phyloP scores from a whole-genome alignment of 2,888 invertebrate species.

The Morinoia aosen region DNA sequence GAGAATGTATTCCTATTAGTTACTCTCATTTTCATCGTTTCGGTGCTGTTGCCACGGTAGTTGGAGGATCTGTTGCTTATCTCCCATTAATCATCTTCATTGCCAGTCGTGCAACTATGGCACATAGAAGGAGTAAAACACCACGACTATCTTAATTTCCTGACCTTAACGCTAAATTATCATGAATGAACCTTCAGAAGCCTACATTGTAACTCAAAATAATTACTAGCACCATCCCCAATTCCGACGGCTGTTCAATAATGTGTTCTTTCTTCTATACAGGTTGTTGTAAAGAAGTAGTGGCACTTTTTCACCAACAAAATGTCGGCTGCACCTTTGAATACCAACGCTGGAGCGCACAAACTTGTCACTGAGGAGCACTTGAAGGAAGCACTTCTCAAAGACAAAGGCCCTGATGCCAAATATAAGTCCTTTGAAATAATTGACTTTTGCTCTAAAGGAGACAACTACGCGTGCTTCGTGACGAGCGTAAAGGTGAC shows the following conservation, averaged over 20 bases:
- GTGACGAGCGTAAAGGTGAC: conserved; percentile 58
- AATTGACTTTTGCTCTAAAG: conserved; percentile 59
- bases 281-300: neutral
- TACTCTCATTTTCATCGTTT: neutral
- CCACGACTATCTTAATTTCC: neutral
- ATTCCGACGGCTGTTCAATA: neutral
- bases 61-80: neutral
- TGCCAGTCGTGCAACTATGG: neutral
- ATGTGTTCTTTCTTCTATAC: neutral
- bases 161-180: neutral
- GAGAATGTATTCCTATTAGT: neutral
- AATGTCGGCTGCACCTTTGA: neutral
- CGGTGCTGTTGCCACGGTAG: neutral
- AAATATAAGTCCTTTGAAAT: conserved; percentile 50
- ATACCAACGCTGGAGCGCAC: neutral
- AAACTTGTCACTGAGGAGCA: conserved; percentile 54
- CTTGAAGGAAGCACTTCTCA: conserved; percentile 51
- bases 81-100: neutral
- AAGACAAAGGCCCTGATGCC: conserved; percentile 58
- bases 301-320: neutral
- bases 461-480: conserved; percentile 61
- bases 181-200: too few relatives aligned
- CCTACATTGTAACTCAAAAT: too few relatives aligned
- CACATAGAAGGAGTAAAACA: neutral
- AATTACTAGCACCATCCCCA: too few relatives aligned